Conservation (phyloP, 1,140 invertebrate species). For the Dolichoris vasculosae region DNA sequence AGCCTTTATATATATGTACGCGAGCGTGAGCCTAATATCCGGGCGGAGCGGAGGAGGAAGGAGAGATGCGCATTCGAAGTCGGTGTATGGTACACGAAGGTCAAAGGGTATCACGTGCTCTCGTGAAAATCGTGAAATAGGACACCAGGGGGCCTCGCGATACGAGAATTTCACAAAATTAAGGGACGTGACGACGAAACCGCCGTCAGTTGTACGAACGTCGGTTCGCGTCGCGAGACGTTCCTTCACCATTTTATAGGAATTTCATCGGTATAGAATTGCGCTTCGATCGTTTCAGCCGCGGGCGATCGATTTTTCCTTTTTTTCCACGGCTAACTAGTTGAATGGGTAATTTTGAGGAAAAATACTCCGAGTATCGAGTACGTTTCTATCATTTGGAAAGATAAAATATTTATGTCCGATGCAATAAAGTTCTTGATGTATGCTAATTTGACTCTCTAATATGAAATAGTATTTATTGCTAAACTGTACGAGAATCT, state of each 20-base stretch:
- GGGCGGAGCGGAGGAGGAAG: neutral
- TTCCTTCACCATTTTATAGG: constrained; percentile 2
- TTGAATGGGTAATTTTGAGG: neutral
- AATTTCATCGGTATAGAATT: neutral
- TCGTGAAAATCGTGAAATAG: constrained; percentile 15
- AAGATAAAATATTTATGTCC: neutral
- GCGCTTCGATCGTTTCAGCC: neutral
- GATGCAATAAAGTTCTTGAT: neutral
- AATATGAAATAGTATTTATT: neutral
- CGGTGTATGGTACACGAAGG: neutral
- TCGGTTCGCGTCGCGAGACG: neutral
- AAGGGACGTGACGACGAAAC: neutral
- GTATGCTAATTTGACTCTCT: neutral
- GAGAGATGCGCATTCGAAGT: neutral
- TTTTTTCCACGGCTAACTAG: neutral
- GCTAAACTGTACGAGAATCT: neutral
- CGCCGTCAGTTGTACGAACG: no score
- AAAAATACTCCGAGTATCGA: neutral
- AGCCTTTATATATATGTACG: neutral
- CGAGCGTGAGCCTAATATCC: neutral
- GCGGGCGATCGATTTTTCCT: neutral
- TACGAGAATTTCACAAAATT: constrained; percentile 31
- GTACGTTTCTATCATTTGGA: neutral
- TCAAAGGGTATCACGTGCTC: constrained; percentile 9
- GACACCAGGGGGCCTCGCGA: neutral